phyloP scores from a whole-genome alignment of 2,888 invertebrate species.

The Noctua fimbriata region DNA sequence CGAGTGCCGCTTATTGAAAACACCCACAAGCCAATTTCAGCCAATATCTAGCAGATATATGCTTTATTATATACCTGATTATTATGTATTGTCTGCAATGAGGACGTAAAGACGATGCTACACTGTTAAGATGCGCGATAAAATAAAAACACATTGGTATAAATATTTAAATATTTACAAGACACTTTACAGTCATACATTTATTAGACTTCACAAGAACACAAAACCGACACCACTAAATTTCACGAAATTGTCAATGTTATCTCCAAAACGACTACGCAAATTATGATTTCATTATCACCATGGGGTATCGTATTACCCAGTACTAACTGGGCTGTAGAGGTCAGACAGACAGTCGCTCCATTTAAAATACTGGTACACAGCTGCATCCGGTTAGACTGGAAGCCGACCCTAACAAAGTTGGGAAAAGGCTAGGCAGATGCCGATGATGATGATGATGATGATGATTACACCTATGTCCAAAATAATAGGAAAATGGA shows the following conservation, averaged over 20 bases:
- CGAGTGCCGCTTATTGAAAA: constrained; percentile 22
- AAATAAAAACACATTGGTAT: neutral
- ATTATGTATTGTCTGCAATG: constrained; percentile 50
- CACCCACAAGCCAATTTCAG: constrained; percentile 56
- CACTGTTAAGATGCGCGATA: constrained; percentile 7
- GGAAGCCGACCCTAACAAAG: no score
- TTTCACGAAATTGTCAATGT: neutral
- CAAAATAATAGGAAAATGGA: neutral
- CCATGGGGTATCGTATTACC: no score
- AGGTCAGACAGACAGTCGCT: no score
- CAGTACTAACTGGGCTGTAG: no score
- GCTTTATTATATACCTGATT: constrained; percentile 6
- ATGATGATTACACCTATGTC: neutral
- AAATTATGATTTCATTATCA: neutral
- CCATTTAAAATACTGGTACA: no score
- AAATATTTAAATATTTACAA: neutral
- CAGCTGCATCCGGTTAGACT: no score
- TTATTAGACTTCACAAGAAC: neutral
- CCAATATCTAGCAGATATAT: constrained; percentile 37
- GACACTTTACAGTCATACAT: neutral
- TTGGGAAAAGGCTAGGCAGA: no score
- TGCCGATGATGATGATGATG: no score
- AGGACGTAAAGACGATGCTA: constrained; percentile 34
- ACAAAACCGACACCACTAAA: neutral
- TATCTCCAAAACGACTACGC: neutral